Percentiles rank a stretch among this genome's conserved stretches.
Evolutionary conservation across 2,113 vertebrate species (phyloP).

Genomic region (Vireo altiloquus): DNA sequence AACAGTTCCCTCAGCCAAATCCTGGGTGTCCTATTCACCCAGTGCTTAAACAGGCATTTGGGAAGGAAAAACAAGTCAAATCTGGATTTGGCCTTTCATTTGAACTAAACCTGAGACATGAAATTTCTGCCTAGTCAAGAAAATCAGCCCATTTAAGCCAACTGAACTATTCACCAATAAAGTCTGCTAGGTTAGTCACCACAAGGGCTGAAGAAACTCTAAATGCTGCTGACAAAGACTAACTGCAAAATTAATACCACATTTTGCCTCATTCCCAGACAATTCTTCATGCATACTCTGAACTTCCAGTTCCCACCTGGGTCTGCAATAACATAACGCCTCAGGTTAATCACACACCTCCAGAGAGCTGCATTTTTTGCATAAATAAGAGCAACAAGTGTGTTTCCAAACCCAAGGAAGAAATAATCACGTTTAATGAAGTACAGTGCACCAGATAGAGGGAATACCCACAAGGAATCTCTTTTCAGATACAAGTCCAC

Average conservation of each 20-base stretch:
- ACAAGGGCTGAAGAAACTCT: neutral
- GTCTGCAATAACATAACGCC: neutral
- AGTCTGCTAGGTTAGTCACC: constrained; percentile 13
- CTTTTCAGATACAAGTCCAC: neutral
- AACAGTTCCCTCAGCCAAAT: neutral
- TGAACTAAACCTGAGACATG: neutral
- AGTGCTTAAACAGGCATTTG: neutral
- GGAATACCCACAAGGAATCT: neutral
- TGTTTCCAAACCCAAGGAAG: neutral
- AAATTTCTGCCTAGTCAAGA: constrained; percentile 30
- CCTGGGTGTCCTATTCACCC: neutral
- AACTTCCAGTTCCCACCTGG: neutral
- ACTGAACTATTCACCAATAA: constrained; percentile 3
- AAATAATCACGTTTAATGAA: neutral
- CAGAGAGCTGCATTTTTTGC: neutral
- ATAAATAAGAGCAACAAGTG: neutral
- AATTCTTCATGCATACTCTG: neutral
- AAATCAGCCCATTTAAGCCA: constrained; percentile 14
- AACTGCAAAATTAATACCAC: neutral
- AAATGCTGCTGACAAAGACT: constrained; percentile 1
- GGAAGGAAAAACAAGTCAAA: neutral
- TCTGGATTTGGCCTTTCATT: neutral
- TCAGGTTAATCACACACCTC: neutral
- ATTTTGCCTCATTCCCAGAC: neutral
- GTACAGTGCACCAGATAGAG: neutral